Percentiles rank a stretch among this genome's conserved stretches.
Evolutionary conservation across 2,113 vertebrate genomes (phyloP).

Genomic region (Ovis aries): ARS-UI_Ramb_v3.0 NC_056057.1:55335001-55335500

Average conservation of each 20-base stretch:
- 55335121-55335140: constrained; percentile 1
- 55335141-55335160: background rate
- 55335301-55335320: constrained; percentile 43
- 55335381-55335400: constrained; percentile 65
- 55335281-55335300: constrained; percentile 37
- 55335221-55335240: constrained; percentile 8
- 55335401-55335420: constrained; percentile 65
- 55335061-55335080: background rate
- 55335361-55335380: constrained; percentile 53
- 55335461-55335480: constrained; percentile 70
- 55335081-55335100: background rate
- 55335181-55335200: background rate
- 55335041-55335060: background rate
- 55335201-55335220: constrained; percentile 20
- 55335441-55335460: constrained; percentile 77
- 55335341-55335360: constrained; percentile 35
- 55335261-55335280: constrained; percentile 31
- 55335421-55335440: constrained; percentile 64
- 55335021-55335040: background rate
- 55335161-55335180: background rate
- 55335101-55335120: background rate
- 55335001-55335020: background rate
- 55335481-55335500: constrained; percentile 65
- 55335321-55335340: constrained; percentile 47
- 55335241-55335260: constrained; percentile 33